Evolutionary conservation across 2,797 vertebrate species (phyloP).

Genomic region (Aphelocoma californica): DNA sequence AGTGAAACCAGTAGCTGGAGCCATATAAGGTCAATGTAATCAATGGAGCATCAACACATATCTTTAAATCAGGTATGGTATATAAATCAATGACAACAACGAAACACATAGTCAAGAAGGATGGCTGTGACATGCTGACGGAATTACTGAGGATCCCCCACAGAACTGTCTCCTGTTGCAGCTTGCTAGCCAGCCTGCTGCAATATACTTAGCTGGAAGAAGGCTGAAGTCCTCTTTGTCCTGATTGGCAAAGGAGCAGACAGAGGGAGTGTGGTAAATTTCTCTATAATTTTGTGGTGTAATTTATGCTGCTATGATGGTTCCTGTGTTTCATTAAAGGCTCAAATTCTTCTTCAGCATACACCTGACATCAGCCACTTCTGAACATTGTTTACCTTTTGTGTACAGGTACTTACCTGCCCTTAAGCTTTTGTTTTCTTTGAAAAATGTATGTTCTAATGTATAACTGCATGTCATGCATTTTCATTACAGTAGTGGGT

Average conservation of each 20-base stretch:
- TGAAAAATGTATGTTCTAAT: neutral
- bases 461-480: neutral
- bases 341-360: neutral
- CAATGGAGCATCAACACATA: neutral
- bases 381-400: neutral
- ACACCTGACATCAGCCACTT: neutral
- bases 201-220: neutral
- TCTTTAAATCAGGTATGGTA: neutral
- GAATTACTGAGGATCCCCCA: neutral
- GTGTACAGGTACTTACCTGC: neutral
- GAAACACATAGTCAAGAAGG: neutral
- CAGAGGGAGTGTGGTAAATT: neutral
- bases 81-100: neutral
- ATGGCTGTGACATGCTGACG: neutral
- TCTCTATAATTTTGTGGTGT: neutral
- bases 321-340: neutral
- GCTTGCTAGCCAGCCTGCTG: neutral
- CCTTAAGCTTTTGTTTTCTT: neutral
- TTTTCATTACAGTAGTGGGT: neutral
- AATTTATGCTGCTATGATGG: neutral
- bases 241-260: neutral
- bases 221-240: neutral
- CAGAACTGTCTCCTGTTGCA: neutral
- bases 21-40: neutral
- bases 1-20: neutral